Percentiles rank a stretch among this genome's conserved stretches.
Evolutionary conservation across 2,113 vertebrate genomes (phyloP).

Genomic region (Sapajus apella): DNA sequence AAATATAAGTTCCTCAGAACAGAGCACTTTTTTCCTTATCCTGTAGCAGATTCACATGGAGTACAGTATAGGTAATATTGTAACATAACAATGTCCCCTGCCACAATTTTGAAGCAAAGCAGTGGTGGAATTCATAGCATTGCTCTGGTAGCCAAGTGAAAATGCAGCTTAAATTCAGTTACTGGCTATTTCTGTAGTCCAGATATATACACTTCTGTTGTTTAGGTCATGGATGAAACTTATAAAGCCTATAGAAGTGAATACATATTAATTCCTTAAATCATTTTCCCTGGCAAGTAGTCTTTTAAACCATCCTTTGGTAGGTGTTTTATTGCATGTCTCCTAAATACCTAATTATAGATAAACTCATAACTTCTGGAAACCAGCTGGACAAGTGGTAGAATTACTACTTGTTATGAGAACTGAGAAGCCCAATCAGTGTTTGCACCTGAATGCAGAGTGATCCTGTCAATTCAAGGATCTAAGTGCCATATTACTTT

Average conservation of each 20-base stretch:
- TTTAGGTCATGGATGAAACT: slow-evolving; percentile 17
- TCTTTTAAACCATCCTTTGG: background rate
- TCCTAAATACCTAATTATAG: slow-evolving; percentile 23
- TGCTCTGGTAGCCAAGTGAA: background rate
- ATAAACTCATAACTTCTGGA: slow-evolving; percentile 5
- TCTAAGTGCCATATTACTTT: background rate
- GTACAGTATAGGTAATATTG: background rate
- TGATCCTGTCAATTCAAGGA: background rate
- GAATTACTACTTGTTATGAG: slow-evolving; percentile 8
- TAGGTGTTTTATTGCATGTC: slow-evolving; percentile 27
- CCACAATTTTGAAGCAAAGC: background rate
- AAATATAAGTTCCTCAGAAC: background rate
- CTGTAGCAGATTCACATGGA: background rate
- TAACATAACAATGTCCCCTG: background rate
- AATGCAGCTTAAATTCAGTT: slow-evolving; percentile 2
- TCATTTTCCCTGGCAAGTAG: background rate
- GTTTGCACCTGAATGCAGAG: background rate
- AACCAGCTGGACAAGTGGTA: slow-evolving; percentile 38
- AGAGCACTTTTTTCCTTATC: background rate
- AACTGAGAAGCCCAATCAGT: background rate
- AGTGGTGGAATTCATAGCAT: background rate
- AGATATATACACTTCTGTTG: background rate
- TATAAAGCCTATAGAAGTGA: background rate
- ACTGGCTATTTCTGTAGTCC: background rate
- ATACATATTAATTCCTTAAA: background rate